Evolutionary conservation across 1,140 invertebrate genomes (phyloP), one percentile per base, ranked within the genome.

Genomic region (Bombus waltoni): DNA sequence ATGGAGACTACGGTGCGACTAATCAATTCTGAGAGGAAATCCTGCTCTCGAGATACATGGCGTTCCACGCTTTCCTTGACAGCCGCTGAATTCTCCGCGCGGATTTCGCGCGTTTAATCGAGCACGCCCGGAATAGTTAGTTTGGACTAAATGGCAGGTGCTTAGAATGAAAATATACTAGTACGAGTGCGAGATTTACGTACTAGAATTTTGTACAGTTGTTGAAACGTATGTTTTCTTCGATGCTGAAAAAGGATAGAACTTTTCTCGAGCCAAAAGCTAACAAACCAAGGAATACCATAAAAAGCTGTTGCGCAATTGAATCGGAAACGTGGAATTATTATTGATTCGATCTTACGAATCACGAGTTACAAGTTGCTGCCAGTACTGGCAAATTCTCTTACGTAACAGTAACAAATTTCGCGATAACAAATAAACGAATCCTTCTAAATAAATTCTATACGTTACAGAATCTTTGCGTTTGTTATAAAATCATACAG

Each of bases 1-100:
- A 47, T 22, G 42, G 25, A 18, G 44, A 66, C 68, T 22, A 40
- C 70, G 22, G 70, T 10, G 44, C 47, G 40, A 53, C 47, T 88
- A 57, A 81, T 77, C 38, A 65, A 44, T 66, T 76, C 57, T 8
- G 10, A 40, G 32, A 85, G 87, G 74, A 81, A 53, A 88, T 81
- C 68, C 53, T 79, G 65, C 74, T 66, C 70, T 66, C 32, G 32
- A 28, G 59, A 70, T 59, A 62, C 83, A 42, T 42, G 13, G 15
- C n/a, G 32, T 15, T 59, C 35, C 25, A 62, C 35, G 53, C 15
- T 77, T 77, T 62, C 2, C 57, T 6, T n/a, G 35, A 40, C 42
- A 53, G 44, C n/a, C 9, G 44, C 10, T 75, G n/a, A 13, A 77
- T 77, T 25, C 32, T 28, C n/a, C 25, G 5, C 25, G 40, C 9